These are phyloP conservation scores for Ptiloglossa arizonensis DNA, from an alignment of 1,140 invertebrate genomes.

Conservation along the genomic window DNA sequence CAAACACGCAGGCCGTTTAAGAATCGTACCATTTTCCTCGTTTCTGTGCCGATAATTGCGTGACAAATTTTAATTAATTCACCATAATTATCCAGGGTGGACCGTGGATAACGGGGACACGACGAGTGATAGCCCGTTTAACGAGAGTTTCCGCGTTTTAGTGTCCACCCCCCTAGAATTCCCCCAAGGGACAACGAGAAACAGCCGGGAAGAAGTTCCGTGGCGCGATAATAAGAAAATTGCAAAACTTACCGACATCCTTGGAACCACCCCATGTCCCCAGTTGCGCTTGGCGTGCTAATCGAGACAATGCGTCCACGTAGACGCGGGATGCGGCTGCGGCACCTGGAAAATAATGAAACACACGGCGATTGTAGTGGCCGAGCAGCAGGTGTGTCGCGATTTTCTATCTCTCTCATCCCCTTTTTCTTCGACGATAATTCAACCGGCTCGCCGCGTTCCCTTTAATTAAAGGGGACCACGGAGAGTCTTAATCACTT, in stretches of 20 bases:
- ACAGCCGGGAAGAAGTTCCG: not conserved
- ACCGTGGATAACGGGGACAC: not conserved
- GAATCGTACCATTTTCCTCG: not conserved
- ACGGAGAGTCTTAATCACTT: not conserved
- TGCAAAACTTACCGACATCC: constrained; percentile 90
- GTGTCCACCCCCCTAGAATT: not conserved
- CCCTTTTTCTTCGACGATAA: not conserved
- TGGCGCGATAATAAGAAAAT: constrained; percentile 25
- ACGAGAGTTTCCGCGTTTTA: not conserved
- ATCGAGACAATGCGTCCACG: constrained; percentile 92
- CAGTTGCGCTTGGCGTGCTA: constrained; percentile 93
- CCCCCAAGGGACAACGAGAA: not conserved
- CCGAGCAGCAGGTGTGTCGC: constrained; percentile 28
- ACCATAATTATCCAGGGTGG: not conserved
- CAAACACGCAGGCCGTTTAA: constrained; percentile 16
- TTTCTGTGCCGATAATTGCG: constrained; percentile 25
- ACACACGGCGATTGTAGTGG: not conserved
- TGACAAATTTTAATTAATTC: constrained; percentile 44
- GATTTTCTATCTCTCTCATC: not conserved
- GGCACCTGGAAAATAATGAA: constrained; percentile 85
- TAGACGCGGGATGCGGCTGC: constrained; percentile 92
- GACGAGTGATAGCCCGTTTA: not conserved
- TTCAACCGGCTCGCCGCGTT: not conserved
- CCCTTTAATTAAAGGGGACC: constrained; percentile 29
- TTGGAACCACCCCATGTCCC: constrained; percentile 93